Percentiles rank a stretch among this genome's conserved stretches.
Conservation (phyloP, 2,113 vertebrate genomes). For the Psilopogon haemacephalus region DNA sequence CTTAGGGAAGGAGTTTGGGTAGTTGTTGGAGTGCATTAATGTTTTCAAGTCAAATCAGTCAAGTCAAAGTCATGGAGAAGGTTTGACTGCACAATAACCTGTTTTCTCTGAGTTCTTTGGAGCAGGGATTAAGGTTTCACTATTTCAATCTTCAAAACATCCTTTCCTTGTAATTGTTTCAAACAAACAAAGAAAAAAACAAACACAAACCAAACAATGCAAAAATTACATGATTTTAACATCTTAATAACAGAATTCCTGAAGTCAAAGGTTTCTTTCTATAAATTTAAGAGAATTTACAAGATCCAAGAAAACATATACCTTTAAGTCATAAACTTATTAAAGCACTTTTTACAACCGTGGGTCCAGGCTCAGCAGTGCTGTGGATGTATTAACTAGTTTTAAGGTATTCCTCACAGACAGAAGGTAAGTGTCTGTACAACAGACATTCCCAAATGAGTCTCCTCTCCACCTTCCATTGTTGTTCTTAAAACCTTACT, state of each 20-base stretch:
- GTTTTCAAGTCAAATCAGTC: slow-evolving; percentile 21
- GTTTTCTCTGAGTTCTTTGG: neutral
- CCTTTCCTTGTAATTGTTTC: neutral
- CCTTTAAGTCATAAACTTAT: neutral
- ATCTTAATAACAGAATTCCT: neutral
- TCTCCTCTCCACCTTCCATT: neutral
- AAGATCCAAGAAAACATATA: neutral
- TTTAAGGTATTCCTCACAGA: neutral
- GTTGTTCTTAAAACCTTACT: neutral
- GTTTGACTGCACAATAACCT: neutral
- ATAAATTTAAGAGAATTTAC: neutral
- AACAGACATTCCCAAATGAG: neutral
- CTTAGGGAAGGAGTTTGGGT: slow-evolving; percentile 4
- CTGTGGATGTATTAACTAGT: neutral
- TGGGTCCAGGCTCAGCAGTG: neutral
- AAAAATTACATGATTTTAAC: neutral
- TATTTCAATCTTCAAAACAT: neutral
- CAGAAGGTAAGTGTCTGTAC: neutral
- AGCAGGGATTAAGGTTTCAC: neutral
- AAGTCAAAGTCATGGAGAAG: neutral
- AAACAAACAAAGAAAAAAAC: neutral
- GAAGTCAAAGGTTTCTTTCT: neutral
- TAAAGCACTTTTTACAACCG: neutral
- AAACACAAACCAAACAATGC: neutral
- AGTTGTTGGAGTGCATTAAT: neutral